These are phyloP conservation scores for Dreissena rostriformis DNA, from an alignment of 1,140 invertebrate genomes.

Conservation along the genomic window DNA sequence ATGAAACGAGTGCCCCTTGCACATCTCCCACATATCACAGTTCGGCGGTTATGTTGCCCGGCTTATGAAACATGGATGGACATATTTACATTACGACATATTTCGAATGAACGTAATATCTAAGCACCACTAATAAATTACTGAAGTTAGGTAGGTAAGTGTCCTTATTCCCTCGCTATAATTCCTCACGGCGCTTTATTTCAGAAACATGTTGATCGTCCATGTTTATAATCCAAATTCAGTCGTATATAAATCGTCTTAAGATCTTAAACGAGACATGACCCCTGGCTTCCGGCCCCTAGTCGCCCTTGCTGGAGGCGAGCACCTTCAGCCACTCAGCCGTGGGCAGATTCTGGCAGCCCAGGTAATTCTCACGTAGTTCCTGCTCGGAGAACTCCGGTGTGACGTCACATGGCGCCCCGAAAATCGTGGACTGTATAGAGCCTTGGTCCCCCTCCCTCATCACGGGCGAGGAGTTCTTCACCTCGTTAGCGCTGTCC, in stretches of 20 bases:
- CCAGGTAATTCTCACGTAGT: conserved; percentile 80
- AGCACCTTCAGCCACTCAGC: conserved; percentile 66
- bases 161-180: background rate
- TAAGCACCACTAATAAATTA: too few relatives aligned
- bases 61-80: too few relatives aligned
- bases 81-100: too few relatives aligned
- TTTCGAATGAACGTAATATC: too few relatives aligned
- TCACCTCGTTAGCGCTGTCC: conserved; percentile 74
- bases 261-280: background rate
- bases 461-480: conserved; percentile 76
- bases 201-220: background rate
- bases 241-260: background rate
- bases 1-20: too few relatives aligned
- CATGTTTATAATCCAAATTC: background rate
- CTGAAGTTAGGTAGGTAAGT: background rate
- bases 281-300: background rate
- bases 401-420: conserved; percentile 82
- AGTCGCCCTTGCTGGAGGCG: conserved; percentile 4
- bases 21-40: too few relatives aligned
- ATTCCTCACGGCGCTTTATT: background rate
- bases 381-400: conserved; percentile 81
- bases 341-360: conserved; percentile 83
- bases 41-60: too few relatives aligned
- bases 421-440: conserved; percentile 79
- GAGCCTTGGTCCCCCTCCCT: conserved; percentile 67